A percentile compares a stretch with the other conserved stretches of the same genome.
These are phyloP conservation scores for Hirundichthys speculiger DNA, from an alignment of 2,113 vertebrate genomes.

Conservation along the genomic window DNA sequence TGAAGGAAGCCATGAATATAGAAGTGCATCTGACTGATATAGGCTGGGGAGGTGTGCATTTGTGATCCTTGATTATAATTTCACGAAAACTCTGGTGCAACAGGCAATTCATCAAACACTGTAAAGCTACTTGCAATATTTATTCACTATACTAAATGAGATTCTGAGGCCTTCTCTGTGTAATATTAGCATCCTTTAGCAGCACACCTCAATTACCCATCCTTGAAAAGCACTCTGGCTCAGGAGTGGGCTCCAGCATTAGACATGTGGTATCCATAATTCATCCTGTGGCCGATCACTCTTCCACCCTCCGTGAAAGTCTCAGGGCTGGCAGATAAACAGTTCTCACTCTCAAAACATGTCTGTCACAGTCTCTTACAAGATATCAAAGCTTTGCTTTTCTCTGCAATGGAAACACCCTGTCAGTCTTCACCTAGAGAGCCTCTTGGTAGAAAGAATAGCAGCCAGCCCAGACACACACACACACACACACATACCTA, in stretches of 20 bases:
- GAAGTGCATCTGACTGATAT: conserved; percentile 36
- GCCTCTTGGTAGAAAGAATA: conserved; percentile 65
- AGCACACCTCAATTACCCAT: conserved; percentile 72
- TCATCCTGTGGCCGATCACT: conserved; percentile 71
- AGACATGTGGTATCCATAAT: conserved; percentile 80
- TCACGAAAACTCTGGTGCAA: conserved; percentile 68
- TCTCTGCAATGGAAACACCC: conserved; percentile 46
- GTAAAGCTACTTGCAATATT: conserved; percentile 50
- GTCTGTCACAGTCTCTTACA: conserved; percentile 52
- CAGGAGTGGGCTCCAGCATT: conserved; percentile 68
- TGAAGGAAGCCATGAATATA: conserved; percentile 44
- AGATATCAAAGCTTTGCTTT: conserved; percentile 55
- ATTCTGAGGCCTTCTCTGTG: conserved; percentile 50
- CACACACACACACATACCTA: conserved; percentile 1
- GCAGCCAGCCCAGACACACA: conserved; percentile 47
- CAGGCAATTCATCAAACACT: conserved; percentile 66
- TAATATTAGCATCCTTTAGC: conserved; percentile 70
- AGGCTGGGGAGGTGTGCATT: conserved; percentile 54
- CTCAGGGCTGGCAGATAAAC: conserved; percentile 71
- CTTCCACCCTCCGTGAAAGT: conserved; percentile 62
- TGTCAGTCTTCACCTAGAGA: conserved; percentile 47
- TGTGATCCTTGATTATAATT: conserved; percentile 39
- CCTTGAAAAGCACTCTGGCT: conserved; percentile 73
- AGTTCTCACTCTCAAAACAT: conserved; percentile 62
- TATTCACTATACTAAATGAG: conserved; percentile 50